Conservation (phyloP, 2,888 invertebrate species). For the Capitulum mitella region DNA sequence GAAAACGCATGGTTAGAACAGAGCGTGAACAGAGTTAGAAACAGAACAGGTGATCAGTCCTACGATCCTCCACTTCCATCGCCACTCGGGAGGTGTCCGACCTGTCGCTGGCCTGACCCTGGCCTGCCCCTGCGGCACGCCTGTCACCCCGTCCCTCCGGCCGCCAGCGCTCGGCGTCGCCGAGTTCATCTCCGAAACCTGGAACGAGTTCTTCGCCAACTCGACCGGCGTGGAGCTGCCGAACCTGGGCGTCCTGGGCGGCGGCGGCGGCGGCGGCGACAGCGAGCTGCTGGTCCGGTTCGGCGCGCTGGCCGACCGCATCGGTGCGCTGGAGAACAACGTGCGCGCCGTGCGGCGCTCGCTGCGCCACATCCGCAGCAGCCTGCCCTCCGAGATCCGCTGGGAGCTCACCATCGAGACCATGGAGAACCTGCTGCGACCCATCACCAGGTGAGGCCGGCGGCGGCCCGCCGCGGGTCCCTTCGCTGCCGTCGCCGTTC, state of each 20-base stretch:
- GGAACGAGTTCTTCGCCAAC: conserved; percentile 1
- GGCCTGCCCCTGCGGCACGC: too few species aligned
- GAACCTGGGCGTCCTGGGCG: too few species aligned
- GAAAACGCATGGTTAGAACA: too few species aligned
- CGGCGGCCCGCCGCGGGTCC: background rate
- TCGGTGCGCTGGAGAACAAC: conserved; percentile 32
- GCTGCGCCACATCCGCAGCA: conserved; percentile 31
- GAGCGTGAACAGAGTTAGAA: too few species aligned
- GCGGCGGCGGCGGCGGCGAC: background rate
- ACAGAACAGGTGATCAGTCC: too few species aligned
- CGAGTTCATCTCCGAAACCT: background rate
- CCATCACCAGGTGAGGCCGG: conserved; percentile 30
- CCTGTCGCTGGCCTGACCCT: too few species aligned
- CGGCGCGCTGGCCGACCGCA: conserved; percentile 13
- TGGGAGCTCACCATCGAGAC: conserved; percentile 36
- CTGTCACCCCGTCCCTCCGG: too few species aligned
- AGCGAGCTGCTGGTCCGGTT: background rate
- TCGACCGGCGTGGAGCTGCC: background rate
- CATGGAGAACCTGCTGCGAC: conserved; percentile 34
- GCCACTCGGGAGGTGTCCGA: too few species aligned
- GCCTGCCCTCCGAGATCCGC: conserved; percentile 27
- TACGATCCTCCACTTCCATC: too few species aligned
- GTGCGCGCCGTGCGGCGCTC: conserved; percentile 31
- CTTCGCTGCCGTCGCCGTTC: too few species aligned
- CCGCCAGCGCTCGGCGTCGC: conserved; percentile 5